Conservation (phyloP, 2,797 vertebrate genomes). For the Emys orbicularis region DNA sequence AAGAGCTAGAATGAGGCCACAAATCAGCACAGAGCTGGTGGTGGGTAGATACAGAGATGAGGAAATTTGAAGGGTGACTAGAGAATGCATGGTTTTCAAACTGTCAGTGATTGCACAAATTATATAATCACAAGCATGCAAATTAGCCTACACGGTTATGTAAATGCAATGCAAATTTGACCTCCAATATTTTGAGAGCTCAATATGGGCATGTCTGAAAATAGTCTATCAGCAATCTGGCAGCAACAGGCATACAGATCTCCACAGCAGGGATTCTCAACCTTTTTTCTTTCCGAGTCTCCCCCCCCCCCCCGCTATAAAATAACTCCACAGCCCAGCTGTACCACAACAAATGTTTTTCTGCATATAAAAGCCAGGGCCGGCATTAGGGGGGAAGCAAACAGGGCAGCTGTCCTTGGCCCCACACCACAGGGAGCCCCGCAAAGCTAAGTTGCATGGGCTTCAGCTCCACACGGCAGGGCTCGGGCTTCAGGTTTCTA, state of each 20-base stretch:
- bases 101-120: neutral
- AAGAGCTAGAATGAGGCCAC: neutral
- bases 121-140: fast-evolving
- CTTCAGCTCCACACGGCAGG: neutral
- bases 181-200: neutral
- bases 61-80: neutral
- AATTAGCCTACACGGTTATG: neutral
- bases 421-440: neutral
- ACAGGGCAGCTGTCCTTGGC: neutral
- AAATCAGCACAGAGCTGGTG: neutral
- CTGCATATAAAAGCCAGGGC: neutral
- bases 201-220: neutral
- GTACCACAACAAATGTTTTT: neutral
- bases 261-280: neutral
- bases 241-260: neutral
- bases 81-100: neutral
- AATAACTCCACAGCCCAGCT: no score
- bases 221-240: no score
- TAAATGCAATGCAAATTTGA: neutral
- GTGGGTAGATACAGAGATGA: neutral
- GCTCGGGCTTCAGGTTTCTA: neutral
- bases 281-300: neutral
- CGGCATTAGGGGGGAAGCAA: neutral
- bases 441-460: neutral
- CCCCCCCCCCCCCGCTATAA: no score